A percentile compares a stretch with the other conserved stretches of the same genome.
These are phyloP conservation scores for Drosophila gaucha DNA, from an alignment of 2,888 invertebrate genomes.

Conservation along the genomic window DNA sequence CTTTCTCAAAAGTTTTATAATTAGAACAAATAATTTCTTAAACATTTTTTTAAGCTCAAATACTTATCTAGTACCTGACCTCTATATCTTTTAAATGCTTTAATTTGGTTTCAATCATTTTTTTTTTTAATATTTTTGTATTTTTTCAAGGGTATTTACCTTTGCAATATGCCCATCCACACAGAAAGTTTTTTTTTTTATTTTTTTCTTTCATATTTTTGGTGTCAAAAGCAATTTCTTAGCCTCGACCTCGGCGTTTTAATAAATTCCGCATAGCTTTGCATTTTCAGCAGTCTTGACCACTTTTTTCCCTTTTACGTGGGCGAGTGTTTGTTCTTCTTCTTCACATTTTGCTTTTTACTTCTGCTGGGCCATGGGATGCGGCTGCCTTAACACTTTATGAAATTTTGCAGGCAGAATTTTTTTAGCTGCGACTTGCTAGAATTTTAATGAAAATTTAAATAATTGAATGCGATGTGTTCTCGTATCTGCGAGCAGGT, in stretches of 20 bases:
- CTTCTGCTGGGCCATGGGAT: conserved; percentile 17
- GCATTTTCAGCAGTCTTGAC: conserved; percentile 66
- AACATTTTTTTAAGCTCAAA: no score
- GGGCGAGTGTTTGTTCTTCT: conserved; percentile 2
- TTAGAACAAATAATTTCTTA: no score
- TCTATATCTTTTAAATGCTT: not conserved
- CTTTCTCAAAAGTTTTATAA: no score
- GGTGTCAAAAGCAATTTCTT: conserved; percentile 70
- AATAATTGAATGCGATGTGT: conserved; percentile 69
- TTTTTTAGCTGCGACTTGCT: conserved; percentile 29
- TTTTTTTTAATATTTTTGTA: not conserved
- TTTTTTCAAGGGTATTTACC: conserved; percentile 20
- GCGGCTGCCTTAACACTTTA: conserved; percentile 70
- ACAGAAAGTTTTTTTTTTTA: not conserved
- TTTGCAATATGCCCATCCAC: not conserved
- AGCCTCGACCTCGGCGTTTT: conserved; percentile 64
- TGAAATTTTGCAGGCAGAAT: conserved; percentile 54
- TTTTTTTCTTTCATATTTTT: conserved; percentile 25
- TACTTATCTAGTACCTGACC: not conserved
- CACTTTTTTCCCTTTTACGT: conserved; percentile 39
- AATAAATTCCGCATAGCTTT: conserved; percentile 76
- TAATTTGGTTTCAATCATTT: no score
- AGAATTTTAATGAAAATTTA: conserved; percentile 78
- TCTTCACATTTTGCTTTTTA: conserved; percentile 6
- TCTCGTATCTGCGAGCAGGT: conserved; percentile 22